Base-by-base conservation (phyloP, 2,888 invertebrate species). In the Eilema depressum region DNA sequence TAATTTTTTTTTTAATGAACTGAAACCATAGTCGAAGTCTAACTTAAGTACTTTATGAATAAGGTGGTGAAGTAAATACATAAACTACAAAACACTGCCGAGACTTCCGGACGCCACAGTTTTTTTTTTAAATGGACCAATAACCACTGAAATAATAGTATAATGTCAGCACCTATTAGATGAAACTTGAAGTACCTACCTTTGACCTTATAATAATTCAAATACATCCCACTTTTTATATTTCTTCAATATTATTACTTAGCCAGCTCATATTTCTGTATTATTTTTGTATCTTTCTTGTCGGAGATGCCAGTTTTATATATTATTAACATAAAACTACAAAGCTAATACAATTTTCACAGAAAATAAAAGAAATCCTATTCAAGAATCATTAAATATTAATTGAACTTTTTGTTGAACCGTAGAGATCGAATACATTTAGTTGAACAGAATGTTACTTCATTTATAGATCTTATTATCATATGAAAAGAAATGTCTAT, bases 291-390 rank as follows among this genome's bases (percentile, higher is more conserved):
- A 23, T 25, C 25, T 25, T 8, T 41, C 63, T 26, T 41, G 26
- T 11, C 63, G n/a, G 26, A 12, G 20, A 26, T 41, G 20, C 25
- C 37, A 37, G 37, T 37, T 25, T 63, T 26, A 11, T 26, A 41
- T 3, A 63, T 63, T 3, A 63, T 63, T 41, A 26, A 10, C 25
- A 41, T 63, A 23, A 41, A 63, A 41, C 25, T 41, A 63, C 63
- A 63, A 63, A 11, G 26, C 20, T 20, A 11, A 63, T 41, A 41
- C 41, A 63, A 63, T 25, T 41, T 41, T 41, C 0, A 41, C 8
- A 63, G 17, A 30, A 25, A 20, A 17, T 20, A n/a, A 26, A 26
- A 26, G 25, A 20, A 63, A 41, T 41, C 10, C 11, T 41, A 3
- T 4, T 26, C 2, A 41, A 26, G 11, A 11, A 17, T 63, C 23